Conservation (phyloP, 2,113 vertebrate species). For the Microcebus lehilahytsara region DNA sequence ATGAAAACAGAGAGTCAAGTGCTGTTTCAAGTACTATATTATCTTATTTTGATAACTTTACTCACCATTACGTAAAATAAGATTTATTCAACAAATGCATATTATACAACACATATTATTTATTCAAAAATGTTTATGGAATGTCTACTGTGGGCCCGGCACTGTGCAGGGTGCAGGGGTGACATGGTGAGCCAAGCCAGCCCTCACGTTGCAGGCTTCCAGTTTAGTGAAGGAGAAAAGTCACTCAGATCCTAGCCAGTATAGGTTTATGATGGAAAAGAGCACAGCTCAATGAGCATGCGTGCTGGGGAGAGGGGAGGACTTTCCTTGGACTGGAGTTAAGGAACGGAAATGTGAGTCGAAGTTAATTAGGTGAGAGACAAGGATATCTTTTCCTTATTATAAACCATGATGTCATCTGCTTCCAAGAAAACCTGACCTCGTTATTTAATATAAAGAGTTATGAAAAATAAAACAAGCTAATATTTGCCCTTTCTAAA, state of each 20-base stretch:
- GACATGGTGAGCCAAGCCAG: neutral
- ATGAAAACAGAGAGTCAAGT: neutral
- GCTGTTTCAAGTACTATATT: neutral
- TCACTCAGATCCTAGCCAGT: neutral
- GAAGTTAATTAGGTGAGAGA: neutral
- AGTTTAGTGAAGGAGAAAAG: neutral
- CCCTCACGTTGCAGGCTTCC: neutral
- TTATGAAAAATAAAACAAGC: neutral
- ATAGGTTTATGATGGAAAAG: neutral
- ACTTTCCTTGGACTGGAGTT: neutral
- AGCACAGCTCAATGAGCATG: neutral
- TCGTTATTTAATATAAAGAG: slow-evolving; percentile 4
- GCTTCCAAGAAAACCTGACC: slow-evolving; percentile 1
- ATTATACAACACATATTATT: neutral
- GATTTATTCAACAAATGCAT: neutral
- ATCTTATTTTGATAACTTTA: neutral
- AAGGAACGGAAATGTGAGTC: neutral
- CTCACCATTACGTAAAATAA: neutral
- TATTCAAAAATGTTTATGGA: neutral
- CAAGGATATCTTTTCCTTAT: slow-evolving; percentile 2
- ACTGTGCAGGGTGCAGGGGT: neutral
- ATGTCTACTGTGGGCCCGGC: neutral
- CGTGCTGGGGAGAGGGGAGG: accelerated
- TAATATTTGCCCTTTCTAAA: slow-evolving; percentile 9
- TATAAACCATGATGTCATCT: neutral